These are phyloP conservation scores for Tipula vernalis DNA, from an alignment of 2,888 invertebrate genomes.

Conservation along the genomic window DNA sequence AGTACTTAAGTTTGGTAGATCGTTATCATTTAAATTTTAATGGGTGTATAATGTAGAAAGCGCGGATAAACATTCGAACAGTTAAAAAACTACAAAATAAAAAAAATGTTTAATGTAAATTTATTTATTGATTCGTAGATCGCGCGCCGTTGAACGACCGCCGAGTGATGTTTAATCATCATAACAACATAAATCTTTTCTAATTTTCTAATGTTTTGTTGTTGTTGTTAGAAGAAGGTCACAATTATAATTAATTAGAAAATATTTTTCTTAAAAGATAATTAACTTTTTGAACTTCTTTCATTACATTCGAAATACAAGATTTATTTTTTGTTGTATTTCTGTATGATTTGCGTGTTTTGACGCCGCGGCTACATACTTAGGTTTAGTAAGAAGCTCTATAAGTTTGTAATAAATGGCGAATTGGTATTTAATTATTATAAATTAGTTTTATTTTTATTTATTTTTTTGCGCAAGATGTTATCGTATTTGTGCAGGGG, in stretches of 20 bases:
- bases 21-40: background rate
- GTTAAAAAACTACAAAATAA: background rate
- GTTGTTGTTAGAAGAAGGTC: background rate
- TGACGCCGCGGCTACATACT: background rate
- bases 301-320: background rate
- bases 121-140: background rate
- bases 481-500: background rate
- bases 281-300: background rate
- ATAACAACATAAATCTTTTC: background rate
- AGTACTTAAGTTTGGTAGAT: background rate
- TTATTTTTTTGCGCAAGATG: background rate
- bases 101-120: background rate
- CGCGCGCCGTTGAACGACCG: background rate
- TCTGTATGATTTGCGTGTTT: too few relatives aligned
- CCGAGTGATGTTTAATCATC: background rate
- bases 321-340: background rate
- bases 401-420: background rate
- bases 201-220: background rate
- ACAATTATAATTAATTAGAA: background rate
- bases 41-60: background rate
- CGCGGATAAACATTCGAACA: background rate
- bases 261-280: background rate
- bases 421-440: background rate
- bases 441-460: background rate
- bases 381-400: background rate